Evolutionary conservation across 2,797 vertebrate genomes (phyloP).

Genomic region (Botia kubotai): DNA sequence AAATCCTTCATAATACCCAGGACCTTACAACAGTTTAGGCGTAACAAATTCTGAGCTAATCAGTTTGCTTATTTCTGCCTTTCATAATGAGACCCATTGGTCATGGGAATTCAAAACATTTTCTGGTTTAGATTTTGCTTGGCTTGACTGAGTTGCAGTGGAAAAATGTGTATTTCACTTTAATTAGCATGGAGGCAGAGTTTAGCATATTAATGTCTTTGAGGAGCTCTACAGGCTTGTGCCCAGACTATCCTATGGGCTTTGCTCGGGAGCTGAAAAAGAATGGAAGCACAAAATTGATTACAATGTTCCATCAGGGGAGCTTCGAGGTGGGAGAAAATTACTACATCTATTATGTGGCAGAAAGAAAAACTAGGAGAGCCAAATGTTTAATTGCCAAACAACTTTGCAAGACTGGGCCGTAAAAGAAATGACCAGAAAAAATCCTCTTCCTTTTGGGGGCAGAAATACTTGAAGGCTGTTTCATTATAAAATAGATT

Average conservation of each 20-base stretch:
- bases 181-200: constrained; percentile 68
- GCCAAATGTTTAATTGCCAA: constrained; percentile 53
- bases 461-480: constrained; percentile 21
- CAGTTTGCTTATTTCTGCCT: constrained; percentile 22
- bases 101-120: constrained; percentile 30
- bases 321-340: constrained; percentile 70
- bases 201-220: constrained; percentile 72
- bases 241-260: constrained; percentile 51
- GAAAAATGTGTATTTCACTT: constrained; percentile 22
- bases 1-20: constrained; percentile 23
- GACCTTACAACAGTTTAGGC: constrained; percentile 19
- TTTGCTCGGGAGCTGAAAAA: constrained; percentile 68
- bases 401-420: constrained; percentile 33
- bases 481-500: constrained; percentile 29
- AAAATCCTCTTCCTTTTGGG: constrained; percentile 41
- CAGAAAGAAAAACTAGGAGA: constrained; percentile 66
- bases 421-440: constrained; percentile 42
- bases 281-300: constrained; percentile 67
- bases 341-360: constrained; percentile 72
- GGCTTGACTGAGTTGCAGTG: constrained; percentile 30
- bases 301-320: constrained; percentile 70
- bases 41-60: constrained; percentile 26
- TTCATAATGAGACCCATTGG: constrained; percentile 35
- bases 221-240: constrained; percentile 49
- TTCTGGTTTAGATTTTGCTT: constrained; percentile 17